Evolutionary conservation across 2,888 invertebrate species (phyloP).

Genomic region (Muschampia plurimacula): DNA sequence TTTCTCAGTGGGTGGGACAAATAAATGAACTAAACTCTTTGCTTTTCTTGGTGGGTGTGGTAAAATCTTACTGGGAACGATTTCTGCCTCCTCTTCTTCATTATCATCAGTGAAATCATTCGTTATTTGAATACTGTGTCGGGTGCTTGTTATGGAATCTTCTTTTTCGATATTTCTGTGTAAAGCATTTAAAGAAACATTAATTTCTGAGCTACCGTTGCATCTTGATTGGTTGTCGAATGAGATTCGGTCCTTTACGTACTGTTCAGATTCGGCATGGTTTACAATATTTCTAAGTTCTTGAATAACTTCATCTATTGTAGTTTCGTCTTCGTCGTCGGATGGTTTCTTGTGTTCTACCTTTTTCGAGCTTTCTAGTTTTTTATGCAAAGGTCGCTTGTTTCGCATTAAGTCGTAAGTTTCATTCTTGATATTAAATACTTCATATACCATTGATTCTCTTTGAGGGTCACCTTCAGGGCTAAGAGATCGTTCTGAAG

Average conservation of each 20-base stretch:
- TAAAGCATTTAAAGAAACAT: conserved; percentile 65
- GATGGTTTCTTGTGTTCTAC: conserved; percentile 70
- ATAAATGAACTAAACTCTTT: conserved; percentile 89
- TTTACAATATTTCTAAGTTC: conserved; percentile 94
- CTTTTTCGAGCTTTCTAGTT: conserved; percentile 66
- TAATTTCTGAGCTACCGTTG: conserved; percentile 76
- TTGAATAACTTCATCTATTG: conserved; percentile 95
- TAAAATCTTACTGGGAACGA: conserved; percentile 91
- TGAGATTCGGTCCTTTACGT: conserved; percentile 72
- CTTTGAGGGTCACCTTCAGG: conserved; percentile 88
- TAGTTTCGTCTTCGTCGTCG: conserved; percentile 91
- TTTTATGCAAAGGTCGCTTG: conserved; percentile 73
- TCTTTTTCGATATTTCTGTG: conserved; percentile 75
- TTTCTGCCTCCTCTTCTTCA: conserved; percentile 87
- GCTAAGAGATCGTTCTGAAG: conserved; percentile 92
- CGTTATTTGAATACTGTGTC: conserved; percentile 80
- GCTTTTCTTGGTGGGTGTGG: conserved; percentile 93
- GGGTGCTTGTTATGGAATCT: conserved; percentile 84
- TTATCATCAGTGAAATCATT: conserved; percentile 80
- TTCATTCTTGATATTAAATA: conserved; percentile 86
- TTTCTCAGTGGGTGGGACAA: conserved; percentile 87
- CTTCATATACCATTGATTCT: conserved; percentile 87
- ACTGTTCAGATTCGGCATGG: conserved; percentile 91
- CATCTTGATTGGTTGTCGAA: conserved; percentile 68
- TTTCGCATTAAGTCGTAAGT: conserved; percentile 80